phyloP scores from a whole-genome alignment of 2,113 vertebrate species.

The Oxyruncus cristatus region DNA sequence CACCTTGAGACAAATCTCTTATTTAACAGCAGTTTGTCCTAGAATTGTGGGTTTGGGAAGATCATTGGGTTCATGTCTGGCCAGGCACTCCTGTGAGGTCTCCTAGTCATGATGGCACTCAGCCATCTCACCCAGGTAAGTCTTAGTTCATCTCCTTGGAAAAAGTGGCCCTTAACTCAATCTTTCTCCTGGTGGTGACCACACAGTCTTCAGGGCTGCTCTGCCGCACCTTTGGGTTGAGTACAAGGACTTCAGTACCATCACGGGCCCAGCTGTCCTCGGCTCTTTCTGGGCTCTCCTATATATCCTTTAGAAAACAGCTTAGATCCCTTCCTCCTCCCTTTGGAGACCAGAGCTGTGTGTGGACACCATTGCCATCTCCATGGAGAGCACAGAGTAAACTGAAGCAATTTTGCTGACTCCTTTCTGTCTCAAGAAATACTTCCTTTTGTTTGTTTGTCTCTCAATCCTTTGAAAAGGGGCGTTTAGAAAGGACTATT shows the following conservation, averaged over 20 bases:
- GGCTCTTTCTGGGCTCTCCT: not conserved
- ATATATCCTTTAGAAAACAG: not conserved
- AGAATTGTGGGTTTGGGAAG: not conserved
- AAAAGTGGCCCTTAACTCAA: not conserved
- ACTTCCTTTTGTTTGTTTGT: not conserved
- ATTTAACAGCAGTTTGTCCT: not conserved
- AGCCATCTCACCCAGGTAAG: not conserved
- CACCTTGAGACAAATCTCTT: not conserved
- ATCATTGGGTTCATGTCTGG: not conserved
- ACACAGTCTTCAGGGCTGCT: not conserved
- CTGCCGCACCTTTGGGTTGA: not conserved
- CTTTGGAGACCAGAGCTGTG: not conserved
- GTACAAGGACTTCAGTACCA: not conserved
- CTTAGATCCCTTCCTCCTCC: not conserved
- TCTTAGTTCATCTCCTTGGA: not conserved
- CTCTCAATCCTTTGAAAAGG: not conserved
- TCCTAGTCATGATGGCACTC: not conserved
- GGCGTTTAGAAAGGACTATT: not conserved
- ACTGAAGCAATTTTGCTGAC: not conserved
- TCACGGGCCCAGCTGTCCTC: not conserved
- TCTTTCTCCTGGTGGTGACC: not conserved
- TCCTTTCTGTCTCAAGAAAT: not conserved
- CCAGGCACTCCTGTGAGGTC: not conserved
- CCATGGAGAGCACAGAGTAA: not conserved
- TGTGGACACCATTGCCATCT: accelerated